Evolutionary conservation across 2,888 invertebrate species (phyloP), one percentile per base, ranked within the genome.

Genomic region (Odontocolon sp.): DNA sequence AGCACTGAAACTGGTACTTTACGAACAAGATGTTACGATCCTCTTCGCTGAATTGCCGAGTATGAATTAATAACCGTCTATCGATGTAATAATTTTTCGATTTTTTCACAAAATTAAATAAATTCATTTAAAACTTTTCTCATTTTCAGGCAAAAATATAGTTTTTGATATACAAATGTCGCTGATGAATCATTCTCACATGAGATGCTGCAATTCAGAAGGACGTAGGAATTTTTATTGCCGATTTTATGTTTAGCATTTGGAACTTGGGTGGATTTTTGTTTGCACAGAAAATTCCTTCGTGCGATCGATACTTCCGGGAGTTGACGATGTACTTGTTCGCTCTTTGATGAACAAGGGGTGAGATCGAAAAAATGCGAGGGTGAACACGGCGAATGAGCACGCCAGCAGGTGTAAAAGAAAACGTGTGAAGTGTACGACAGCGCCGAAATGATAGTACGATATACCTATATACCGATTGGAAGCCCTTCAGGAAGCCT

Each of bases 401-500:
- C 31, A 23, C 50, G 42, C 33, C 11, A 40, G 72, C 69, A 68
- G 77, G 72, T 77, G 57, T 57, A 38, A 52, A 63, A 64, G 64
- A 42, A 61, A 59, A 52, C 50, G 23, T 69, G 68, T 16, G 47
- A 52, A 52, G 69, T 57, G 69, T 57, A 42, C 57, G 64, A 16
- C 50, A 33, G 50, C 57, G n/a, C n/a, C n/a, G 59, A 67, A 72
- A 66, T 63, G 59, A 70, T 59, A 59, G 68, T 77, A 54, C 31
- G 42, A 59, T 66, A 73, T 59, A 77, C 40, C 31, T 71, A 50
- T 59, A 64, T 9, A 36, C 56, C 42, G 33, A 36, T 61, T 76
- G 78, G 82, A 83, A 82, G 76, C 77, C 81, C 76, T 75, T 76
- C 74, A 78, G 72, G 78, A 74, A 81, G 73, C 72, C 45, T 61